Evolutionary conservation across 2,888 invertebrate genomes (phyloP).

Genomic region (Chrysopilus asiliformis): DNA sequence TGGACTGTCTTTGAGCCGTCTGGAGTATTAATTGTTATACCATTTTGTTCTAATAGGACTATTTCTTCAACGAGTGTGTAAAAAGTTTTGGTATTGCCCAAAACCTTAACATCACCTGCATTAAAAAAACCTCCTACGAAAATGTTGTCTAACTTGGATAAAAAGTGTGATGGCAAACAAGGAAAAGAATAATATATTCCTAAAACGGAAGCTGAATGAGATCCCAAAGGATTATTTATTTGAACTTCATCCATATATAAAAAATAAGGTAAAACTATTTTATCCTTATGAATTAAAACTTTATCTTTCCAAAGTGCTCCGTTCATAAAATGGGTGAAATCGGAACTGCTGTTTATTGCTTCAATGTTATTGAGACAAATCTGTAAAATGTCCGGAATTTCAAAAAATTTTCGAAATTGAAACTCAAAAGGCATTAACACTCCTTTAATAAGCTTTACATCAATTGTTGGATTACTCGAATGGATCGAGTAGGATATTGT

Average conservation of each 20-base stretch:
- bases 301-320: conserved; percentile 1
- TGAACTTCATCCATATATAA: conserved; percentile 6
- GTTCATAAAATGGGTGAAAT: neutral
- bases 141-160: conserved; percentile 16
- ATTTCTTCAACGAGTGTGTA: conserved; percentile 17
- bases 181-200: conserved; percentile 1
- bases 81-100: conserved; percentile 19
- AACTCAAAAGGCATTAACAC: no score
- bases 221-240: conserved; percentile 6
- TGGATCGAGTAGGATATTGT: no score
- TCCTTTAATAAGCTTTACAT: no score
- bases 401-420: no score
- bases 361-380: no score
- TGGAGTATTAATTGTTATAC: conserved; percentile 13
- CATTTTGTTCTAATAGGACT: conserved; percentile 17
- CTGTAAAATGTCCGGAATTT: no score
- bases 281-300: neutral
- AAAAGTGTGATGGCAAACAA: neutral
- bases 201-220: conserved; percentile 2
- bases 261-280: neutral
- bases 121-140: conserved; percentile 20
- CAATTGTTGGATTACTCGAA: no score
- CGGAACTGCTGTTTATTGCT: no score
- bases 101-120: conserved; percentile 17
- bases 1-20: conserved; percentile 9